A percentile compares a stretch with the other conserved stretches of the same genome.
These are phyloP conservation scores for Dolichopus griseipennis DNA, from an alignment of 2,888 invertebrate species.

Conservation along the genomic window DNA sequence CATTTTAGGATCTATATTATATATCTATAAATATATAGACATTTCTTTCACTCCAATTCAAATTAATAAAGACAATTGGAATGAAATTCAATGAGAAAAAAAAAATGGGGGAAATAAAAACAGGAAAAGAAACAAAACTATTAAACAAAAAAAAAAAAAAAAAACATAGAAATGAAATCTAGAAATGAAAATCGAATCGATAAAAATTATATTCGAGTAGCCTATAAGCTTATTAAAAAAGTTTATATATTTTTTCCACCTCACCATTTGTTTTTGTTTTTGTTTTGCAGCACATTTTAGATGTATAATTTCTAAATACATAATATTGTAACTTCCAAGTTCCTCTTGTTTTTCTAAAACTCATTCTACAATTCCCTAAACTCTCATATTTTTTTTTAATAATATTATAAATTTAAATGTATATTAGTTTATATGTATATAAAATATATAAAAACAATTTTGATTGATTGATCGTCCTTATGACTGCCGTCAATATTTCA, in stretches of 20 bases:
- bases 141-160: no score
- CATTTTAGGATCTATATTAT: neutral
- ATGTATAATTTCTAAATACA: neutral
- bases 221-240: slow-evolving; percentile 6
- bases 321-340: no score
- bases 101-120: no score
- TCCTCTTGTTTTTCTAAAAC: no score
- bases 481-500: slow-evolving; percentile 10
- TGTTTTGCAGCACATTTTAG: neutral
- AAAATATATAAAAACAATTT: slow-evolving; percentile 9
- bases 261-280: no score
- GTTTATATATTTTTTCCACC: neutral
- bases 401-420: neutral
- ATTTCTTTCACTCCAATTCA: neutral
- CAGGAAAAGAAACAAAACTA: no score
- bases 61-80: neutral
- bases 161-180: neutral
- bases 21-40: neutral
- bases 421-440: no score
- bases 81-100: no score
- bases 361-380: neutral
- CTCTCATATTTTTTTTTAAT: neutral
- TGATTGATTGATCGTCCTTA: slow-evolving; percentile 15
- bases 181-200: neutral
- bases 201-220: neutral